phyloP scores from a whole-genome alignment of 2,888 invertebrate genomes.

The Odontocolon sp. region DNA sequence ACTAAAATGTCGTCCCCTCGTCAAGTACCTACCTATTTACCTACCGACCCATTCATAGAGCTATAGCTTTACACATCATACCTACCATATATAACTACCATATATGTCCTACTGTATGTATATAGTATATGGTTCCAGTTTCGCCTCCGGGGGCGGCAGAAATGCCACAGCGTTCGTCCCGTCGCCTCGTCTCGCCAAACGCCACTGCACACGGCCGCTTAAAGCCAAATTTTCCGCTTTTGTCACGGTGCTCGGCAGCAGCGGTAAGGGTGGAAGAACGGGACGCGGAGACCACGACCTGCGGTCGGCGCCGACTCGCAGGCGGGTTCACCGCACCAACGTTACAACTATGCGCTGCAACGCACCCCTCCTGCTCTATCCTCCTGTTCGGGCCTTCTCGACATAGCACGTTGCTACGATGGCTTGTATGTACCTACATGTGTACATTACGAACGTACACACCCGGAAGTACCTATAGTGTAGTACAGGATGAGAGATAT shows the following conservation, averaged over 20 bases:
- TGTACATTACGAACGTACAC: conserved; percentile 23
- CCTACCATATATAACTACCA: conserved; percentile 3
- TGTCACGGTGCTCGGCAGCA: conserved; percentile 41
- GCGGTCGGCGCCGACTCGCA: conserved; percentile 53
- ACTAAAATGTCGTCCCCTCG: conserved; percentile 78
- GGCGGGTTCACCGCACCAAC: conserved; percentile 50
- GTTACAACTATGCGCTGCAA: conserved; percentile 41
- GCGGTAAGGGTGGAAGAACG: conserved; percentile 1
- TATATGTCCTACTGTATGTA: neutral
- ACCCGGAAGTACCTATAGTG: neutral
- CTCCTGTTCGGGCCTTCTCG: conserved; percentile 27
- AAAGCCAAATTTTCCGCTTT: conserved; percentile 56
- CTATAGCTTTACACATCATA: neutral
- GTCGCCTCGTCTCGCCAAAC: conserved; percentile 42
- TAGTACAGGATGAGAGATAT: neutral
- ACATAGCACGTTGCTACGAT: conserved; percentile 3
- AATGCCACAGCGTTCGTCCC: conserved; percentile 14
- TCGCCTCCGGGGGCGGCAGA: conserved; percentile 12
- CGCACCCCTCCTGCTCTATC: neutral
- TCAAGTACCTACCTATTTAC: conserved; percentile 50
- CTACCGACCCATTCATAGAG: conserved; percentile 14
- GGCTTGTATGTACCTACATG: neutral
- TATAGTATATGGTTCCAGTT: conserved; percentile 30
- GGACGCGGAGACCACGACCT: conserved; percentile 18
- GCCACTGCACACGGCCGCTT: conserved; percentile 38